Evolutionary conservation across 2,797 vertebrate species (phyloP).

Genomic region (Microchirus variegatus): DNA sequence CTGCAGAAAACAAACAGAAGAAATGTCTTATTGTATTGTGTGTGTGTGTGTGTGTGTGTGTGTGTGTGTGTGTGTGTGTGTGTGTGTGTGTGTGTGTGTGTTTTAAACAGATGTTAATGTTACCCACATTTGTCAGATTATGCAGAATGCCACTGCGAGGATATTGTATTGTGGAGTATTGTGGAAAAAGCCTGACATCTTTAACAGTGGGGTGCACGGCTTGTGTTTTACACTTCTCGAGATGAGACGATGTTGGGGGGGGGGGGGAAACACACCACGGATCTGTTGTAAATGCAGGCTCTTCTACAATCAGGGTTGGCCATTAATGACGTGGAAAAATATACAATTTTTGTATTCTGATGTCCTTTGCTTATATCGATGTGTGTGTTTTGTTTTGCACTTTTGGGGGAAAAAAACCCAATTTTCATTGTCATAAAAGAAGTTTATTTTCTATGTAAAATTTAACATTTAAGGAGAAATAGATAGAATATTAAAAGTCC

Average conservation of each 20-base stretch:
- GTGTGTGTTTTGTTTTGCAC: conserved; percentile 79
- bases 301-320: conserved; percentile 57
- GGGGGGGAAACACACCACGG: not conserved
- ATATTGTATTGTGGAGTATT: not conserved
- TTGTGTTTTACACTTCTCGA: not conserved
- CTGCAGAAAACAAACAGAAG: conserved; percentile 6
- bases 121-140: conserved; percentile 14
- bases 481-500: conserved; percentile 66
- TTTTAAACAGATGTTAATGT: conserved; percentile 18
- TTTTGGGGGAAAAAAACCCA: conserved; percentile 67
- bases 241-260: not conserved
- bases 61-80: not conserved
- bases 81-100: not conserved
- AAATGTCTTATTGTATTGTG: conserved; percentile 11
- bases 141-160: conserved; percentile 5
- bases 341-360: conserved; percentile 69
- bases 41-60: not conserved
- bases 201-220: too few species aligned
- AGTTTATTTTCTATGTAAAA: conserved; percentile 81
- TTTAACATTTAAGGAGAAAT: conserved; percentile 72
- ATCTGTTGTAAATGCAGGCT: conserved; percentile 36
- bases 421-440: conserved; percentile 77
- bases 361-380: conserved; percentile 74
- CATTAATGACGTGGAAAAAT: conserved; percentile 33
- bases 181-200: not conserved